Evolutionary conservation across 2,888 invertebrate species (phyloP), one percentile per base, ranked within the genome.

Genomic region (Scaptodrosophila latifasciaeformis): DNA sequence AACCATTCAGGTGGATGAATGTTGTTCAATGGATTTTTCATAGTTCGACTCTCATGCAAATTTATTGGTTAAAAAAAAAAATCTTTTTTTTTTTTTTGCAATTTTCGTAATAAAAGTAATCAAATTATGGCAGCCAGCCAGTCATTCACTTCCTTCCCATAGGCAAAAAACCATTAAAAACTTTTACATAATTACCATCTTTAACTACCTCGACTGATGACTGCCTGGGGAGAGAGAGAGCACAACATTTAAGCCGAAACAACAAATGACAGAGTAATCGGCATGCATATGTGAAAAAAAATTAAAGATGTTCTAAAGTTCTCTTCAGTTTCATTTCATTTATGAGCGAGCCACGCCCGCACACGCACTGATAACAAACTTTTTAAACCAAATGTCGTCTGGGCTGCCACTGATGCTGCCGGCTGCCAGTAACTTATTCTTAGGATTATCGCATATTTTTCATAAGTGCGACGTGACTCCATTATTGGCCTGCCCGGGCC

Each of bases 391-490:
- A 52, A 30, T 47, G 27, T 37, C 35, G 21, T 12, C 27, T 37
- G 47, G n/a, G 12, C 27, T 47, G 19, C 27, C 12, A 10, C 19
- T 10, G 24, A 3, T 19, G 4, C 30, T 50, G 46, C 49, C 42
- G 27, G 47, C 34, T 48, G 46, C 49, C 59, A 54, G 52, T 54
- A 59, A 67, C 64, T 74, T 69, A 71, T 74, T 66, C 70, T 67
- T 53, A 59, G 79, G 77, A 67, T 82, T 79, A 74, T 81, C 81
- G 66, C 71, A 76, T 81, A 74, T 82, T 83, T 81, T 74, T 76
- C 71, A 83, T 74, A 83, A 82, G 70, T 67, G 69, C 67, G 68
- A 81, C 81, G 81, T 81, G 81, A 81, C 82, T 81, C 80, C 65
- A 83, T 82, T 81, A 82, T 66, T 62, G 65, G 62, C 50, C 50